A percentile compares a stretch with the other conserved stretches of the same genome.
These are phyloP conservation scores for Actinostola sp. DNA, from an alignment of 92 coral and sea anemone species.

Conservation along the genomic window DNA sequence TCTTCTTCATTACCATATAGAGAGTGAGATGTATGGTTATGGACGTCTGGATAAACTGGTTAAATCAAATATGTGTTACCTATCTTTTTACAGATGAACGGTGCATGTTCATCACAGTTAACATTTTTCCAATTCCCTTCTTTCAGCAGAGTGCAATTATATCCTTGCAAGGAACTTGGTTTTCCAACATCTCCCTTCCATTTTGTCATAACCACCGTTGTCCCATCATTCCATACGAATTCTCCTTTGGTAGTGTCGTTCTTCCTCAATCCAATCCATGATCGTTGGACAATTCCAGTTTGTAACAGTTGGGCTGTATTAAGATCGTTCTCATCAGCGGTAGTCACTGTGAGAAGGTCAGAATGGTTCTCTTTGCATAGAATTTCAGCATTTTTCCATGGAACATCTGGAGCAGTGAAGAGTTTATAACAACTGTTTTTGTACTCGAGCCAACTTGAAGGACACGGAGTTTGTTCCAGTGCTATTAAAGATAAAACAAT, in stretches of 20 bases:
- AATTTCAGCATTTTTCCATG: background rate
- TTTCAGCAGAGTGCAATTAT: background rate
- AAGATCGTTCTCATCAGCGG: background rate
- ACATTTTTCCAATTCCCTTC: background rate
- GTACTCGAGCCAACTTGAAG: background rate
- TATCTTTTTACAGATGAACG: background rate
- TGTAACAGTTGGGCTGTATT: background rate
- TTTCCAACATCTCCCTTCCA: background rate
- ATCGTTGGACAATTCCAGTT: background rate
- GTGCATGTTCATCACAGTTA: background rate
- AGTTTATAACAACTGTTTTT: background rate
- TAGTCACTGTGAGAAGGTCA: background rate
- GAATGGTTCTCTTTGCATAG: background rate
- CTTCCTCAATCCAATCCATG: constrained; percentile 12
- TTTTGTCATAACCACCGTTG: background rate
- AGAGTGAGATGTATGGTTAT: too few relatives aligned
- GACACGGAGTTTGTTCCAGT: too few relatives aligned
- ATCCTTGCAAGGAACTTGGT: background rate
- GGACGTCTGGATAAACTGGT: too few relatives aligned
- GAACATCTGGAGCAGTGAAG: background rate
- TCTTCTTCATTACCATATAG: too few relatives aligned
- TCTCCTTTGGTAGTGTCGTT: background rate
- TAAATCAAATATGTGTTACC: too few relatives aligned
- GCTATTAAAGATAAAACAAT: too few relatives aligned
- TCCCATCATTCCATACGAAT: constrained; percentile 14